Conservation (phyloP, 2,888 invertebrate species). For the Eupithecia abbreviata region DNA sequence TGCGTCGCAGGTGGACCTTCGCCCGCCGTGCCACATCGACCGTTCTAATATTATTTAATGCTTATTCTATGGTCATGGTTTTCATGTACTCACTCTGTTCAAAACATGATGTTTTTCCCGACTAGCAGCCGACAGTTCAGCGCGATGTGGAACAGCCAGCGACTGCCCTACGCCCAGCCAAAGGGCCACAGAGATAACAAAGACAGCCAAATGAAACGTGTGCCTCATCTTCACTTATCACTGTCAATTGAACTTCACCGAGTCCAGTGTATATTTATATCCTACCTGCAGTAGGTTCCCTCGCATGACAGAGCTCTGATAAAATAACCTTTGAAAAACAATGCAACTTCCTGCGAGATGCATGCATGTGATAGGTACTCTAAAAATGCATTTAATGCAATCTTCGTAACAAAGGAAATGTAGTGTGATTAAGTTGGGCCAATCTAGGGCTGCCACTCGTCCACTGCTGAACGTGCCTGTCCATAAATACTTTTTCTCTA, state of each 20-base stretch:
- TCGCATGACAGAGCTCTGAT: slow-evolving; percentile 56
- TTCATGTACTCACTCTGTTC: slow-evolving; percentile 54
- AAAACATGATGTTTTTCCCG: slow-evolving; percentile 45
- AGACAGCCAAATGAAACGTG: slow-evolving; percentile 59
- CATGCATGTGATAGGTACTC: slow-evolving; percentile 62
- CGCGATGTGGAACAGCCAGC: slow-evolving; percentile 43
- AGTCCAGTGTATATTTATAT: slow-evolving; percentile 58
- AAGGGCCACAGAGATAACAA: slow-evolving; percentile 54
- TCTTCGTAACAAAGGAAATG: slow-evolving; percentile 12
- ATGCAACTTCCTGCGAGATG: slow-evolving; percentile 73
- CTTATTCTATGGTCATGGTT: not conserved
- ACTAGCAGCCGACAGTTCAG: slow-evolving; percentile 28
- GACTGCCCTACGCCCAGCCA: slow-evolving; percentile 47
- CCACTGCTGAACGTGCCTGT: not conserved
- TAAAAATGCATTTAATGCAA: slow-evolving; percentile 56
- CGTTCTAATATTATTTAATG: not conserved
- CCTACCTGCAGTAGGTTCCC: not conserved
- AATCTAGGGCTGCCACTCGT: not conserved
- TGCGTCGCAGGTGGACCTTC: no score
- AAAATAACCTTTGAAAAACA: slow-evolving; percentile 68
- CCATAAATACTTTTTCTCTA: no score
- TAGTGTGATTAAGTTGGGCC: not conserved
- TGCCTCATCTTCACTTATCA: slow-evolving; percentile 68
- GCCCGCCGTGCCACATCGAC: no score
- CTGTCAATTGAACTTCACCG: slow-evolving; percentile 49